phyloP scores from a whole-genome alignment of 1,140 invertebrate genomes.

The Helicorthomorpha holstii region DNA sequence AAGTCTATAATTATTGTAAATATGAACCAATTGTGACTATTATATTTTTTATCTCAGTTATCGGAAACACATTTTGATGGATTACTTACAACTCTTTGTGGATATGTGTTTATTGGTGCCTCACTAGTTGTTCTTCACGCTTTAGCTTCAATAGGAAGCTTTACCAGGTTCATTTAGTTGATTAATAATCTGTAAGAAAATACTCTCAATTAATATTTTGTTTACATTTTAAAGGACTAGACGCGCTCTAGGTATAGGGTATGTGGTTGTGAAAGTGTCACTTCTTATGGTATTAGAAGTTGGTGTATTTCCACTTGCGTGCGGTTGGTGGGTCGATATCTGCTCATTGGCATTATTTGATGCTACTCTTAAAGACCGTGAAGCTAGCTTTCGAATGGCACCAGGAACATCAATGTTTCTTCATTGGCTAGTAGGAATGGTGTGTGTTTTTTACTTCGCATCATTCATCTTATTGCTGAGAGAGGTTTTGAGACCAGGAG shows the following conservation, averaged over 20 bases:
- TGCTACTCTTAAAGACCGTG: constrained; percentile 60
- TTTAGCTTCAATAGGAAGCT: constrained; percentile 41
- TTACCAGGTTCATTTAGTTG: constrained; percentile 33
- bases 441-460: constrained; percentile 98
- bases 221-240: no score
- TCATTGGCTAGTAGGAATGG: constrained; percentile 98
- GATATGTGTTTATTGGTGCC: constrained; percentile 80
- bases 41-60: constrained; percentile 27
- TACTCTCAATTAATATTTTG: constrained; percentile 9
- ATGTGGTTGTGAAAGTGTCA: constrained; percentile 90
- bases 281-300: constrained; percentile 86
- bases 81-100: constrained; percentile 74
- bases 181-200: constrained; percentile 2
- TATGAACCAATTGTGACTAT: neutral
- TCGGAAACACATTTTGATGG: constrained; percentile 77
- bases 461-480: constrained; percentile 85
- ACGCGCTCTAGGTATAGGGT: constrained; percentile 77
- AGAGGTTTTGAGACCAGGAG: constrained; percentile 86
- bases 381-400: constrained; percentile 66
- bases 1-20: neutral
- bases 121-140: constrained; percentile 67
- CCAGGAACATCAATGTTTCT: constrained; percentile 95
- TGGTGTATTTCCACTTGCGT: constrained; percentile 85
- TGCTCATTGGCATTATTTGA: constrained; percentile 92
- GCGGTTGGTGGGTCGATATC: constrained; percentile 98